Conservation (phyloP, 1,140 invertebrate genomes). For the Rhagoletis pomonella region DNA sequence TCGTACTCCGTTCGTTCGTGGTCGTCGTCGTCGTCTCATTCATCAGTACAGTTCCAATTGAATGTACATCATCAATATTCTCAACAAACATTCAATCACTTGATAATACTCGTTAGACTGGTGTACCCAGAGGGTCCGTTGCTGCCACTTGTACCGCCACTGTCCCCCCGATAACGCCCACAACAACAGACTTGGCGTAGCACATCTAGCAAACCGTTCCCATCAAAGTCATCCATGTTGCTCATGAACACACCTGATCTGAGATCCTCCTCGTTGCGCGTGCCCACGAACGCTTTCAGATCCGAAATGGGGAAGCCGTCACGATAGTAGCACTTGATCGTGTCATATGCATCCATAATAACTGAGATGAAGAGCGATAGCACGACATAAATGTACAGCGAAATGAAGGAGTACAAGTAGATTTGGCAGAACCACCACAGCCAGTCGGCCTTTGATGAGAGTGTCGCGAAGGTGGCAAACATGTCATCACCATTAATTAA, state of each 20-base stretch:
- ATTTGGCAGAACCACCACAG: conserved; percentile 97
- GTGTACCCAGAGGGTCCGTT: conserved; percentile 66
- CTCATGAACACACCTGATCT: conserved; percentile 82
- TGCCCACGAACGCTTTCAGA: conserved; percentile 86
- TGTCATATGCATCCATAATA: conserved; percentile 99
- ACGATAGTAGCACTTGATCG: conserved; percentile 92
- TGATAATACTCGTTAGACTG: conserved; percentile 72
- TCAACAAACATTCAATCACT: conserved; percentile 58
- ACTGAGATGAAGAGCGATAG: conserved; percentile 98
- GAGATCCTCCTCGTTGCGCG: conserved; percentile 80
- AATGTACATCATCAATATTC: conserved; percentile 12
- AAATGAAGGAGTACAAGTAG: conserved; percentile 98
- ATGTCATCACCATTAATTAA: conserved; percentile 99
- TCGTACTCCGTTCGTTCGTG: background rate
- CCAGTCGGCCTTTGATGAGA: conserved; percentile 88
- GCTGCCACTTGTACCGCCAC: conserved; percentile 53
- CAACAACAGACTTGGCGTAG: conserved; percentile 75
- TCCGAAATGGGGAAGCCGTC: conserved; percentile 91
- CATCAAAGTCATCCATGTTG: conserved; percentile 74
- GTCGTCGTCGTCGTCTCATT: background rate
- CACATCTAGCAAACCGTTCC: conserved; percentile 71
- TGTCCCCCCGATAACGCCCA: conserved; percentile 60
- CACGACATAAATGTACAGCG: conserved; percentile 98
- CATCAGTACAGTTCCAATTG: background rate
- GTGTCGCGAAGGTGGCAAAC: conserved; percentile 98